Evolutionary conservation across 2,888 invertebrate genomes (phyloP), one percentile per base, ranked within the genome.

Genomic region (Podotricha telesiphe): DNA sequence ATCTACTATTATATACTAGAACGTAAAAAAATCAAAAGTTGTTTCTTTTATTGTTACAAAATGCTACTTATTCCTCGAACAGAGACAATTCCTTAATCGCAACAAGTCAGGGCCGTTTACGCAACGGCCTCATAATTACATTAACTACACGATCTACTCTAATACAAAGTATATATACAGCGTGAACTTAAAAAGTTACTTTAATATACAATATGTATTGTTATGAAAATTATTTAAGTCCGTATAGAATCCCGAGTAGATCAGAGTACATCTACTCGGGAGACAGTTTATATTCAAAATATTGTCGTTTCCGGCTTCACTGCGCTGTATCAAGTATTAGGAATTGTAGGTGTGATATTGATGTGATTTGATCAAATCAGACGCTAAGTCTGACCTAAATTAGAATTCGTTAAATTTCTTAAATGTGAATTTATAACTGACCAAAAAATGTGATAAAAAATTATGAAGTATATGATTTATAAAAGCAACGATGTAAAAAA

Each of bases 111-210:
- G 82, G 83, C 83, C 91, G 89, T 90, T 93, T 93, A 89, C 80
- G 90, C 85, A 88, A 86, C 89, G 85, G 88, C 77, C 89, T 90
- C 90, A 91, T 93, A 93, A 93, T 93, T 92, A 91, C 90, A 93
- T 93, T 93, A 90, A 89, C 89, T 90, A 90, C 91, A 90, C 89
- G 81, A 81, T 91, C 88, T 89, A 87, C 85, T 84, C 86, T 84
- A 75, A 73, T 78, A 73, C 77, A 72, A 75, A 71, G 73, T 64
- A 53, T 51, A 71, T 76, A 71, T 78, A 91, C 82, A 89, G 87
- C 80, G 0, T 84, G 90, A 63, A 68, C 17, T 55, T 28, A 22
- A 42, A 56, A 17, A 61, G 5, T 19, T 19, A 48, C 17, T 22
- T 37, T 19, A 28, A 34, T 47, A 22, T 4, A 17, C 10, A 4